A percentile compares a stretch with the other conserved stretches of the same genome.
These are phyloP conservation scores for Chironex yamaguchii DNA, from an alignment of 30 jellyfish, hydroid and myxozoan species.

Conservation along the genomic window DNA sequence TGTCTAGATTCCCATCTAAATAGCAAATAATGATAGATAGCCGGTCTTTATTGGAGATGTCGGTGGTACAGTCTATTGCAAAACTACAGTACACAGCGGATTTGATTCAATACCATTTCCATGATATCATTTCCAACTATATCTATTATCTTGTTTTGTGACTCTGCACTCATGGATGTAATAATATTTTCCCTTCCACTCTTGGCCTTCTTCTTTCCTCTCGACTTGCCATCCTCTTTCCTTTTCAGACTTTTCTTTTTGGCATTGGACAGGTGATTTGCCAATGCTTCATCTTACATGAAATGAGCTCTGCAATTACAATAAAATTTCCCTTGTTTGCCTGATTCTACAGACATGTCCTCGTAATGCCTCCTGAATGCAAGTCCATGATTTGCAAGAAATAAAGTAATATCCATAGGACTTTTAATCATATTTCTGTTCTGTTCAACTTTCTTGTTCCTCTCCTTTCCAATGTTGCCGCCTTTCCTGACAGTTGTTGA, in stretches of 20 bases:
- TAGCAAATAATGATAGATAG: slow-evolving; percentile 3
- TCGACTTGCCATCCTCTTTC: not conserved
- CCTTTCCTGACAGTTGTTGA: not conserved
- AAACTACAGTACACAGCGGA: not conserved
- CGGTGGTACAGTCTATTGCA: slow-evolving; percentile 29
- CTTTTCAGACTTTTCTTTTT: slow-evolving; percentile 3
- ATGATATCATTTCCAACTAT: not conserved
- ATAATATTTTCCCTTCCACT: not conserved
- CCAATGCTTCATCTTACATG: slow-evolving; percentile 2
- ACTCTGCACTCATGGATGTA: not conserved
- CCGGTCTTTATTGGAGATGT: not conserved
- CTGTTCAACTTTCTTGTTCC: slow-evolving; percentile 17
- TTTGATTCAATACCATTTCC: not conserved
- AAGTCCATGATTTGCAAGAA: slow-evolving; percentile 11
- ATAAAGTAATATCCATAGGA: not conserved
- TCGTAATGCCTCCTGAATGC: slow-evolving; percentile 14
- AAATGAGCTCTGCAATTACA: not conserved
- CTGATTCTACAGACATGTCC: not conserved
- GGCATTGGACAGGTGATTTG: not conserved
- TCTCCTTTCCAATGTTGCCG: slow-evolving; percentile 16
- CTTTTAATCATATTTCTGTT: slow-evolving; percentile 1
- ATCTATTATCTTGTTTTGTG: not conserved
- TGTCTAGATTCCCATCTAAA: not conserved
- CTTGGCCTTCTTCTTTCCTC: not conserved
- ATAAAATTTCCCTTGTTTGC: not conserved